phyloP scores from a whole-genome alignment of 2,113 vertebrate genomes.

The Notechis scutatus region DNA sequence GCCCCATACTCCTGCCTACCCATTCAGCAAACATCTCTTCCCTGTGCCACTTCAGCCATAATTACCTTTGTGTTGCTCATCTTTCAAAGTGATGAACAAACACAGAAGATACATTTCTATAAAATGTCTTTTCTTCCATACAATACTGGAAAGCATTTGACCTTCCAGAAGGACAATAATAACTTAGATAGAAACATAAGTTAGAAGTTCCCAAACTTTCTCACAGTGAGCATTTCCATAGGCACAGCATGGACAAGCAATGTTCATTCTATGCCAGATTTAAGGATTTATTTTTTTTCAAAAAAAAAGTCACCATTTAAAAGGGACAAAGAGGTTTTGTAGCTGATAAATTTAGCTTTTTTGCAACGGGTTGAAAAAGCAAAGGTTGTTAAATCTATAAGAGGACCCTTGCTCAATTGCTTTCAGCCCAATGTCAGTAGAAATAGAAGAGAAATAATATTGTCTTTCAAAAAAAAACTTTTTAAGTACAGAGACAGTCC shows the following conservation, averaged over 20 bases:
- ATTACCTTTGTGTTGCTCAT: neutral
- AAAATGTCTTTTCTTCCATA: neutral
- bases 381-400: neutral
- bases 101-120: neutral
- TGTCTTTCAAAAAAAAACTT: neutral
- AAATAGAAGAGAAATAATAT: neutral
- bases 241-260: neutral
- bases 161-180: neutral
- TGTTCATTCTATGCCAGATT: neutral
- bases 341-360: neutral
- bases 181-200: neutral
- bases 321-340: neutral
- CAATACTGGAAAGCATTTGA: neutral
- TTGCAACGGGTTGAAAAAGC: neutral
- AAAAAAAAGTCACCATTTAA: neutral
- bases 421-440: neutral
- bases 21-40: neutral
- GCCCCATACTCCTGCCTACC: neutral
- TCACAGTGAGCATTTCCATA: neutral
- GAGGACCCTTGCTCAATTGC: neutral
- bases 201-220: neutral
- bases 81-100: neutral
- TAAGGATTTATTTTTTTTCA: neutral
- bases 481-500: neutral
- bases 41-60: neutral